A percentile compares a stretch with the other conserved stretches of the same genome.
phyloP scores from a whole-genome alignment of 2,888 invertebrate genomes.

The Trypoxylon attenuatum region DNA sequence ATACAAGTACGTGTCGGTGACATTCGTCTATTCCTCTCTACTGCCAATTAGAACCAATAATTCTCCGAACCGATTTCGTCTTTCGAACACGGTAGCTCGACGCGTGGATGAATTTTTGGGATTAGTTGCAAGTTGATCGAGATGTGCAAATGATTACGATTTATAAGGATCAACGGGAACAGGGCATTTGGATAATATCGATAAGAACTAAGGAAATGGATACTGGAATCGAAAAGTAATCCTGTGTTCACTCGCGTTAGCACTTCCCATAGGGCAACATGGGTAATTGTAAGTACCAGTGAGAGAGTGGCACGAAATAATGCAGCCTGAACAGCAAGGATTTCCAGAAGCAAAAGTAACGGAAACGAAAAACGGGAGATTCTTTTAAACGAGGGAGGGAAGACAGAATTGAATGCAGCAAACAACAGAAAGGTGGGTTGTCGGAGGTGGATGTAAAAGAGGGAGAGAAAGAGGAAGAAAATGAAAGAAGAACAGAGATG shows the following conservation, averaged over 20 bases:
- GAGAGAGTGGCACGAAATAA: slow-evolving; percentile 54
- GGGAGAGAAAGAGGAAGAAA: slow-evolving; percentile 27
- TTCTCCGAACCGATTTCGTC: too few species aligned
- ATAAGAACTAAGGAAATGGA: slow-evolving; percentile 32
- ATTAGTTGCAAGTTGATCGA: too few species aligned
- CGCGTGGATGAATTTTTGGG: too few species aligned
- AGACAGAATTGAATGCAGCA: not conserved
- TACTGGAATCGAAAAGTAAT: slow-evolving; percentile 39
- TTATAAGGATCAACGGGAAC: too few species aligned
- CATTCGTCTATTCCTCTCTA: too few species aligned
- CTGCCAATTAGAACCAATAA: too few species aligned
- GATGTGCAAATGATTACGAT: too few species aligned
- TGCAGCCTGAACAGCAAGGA: slow-evolving; percentile 63
- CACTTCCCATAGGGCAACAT: slow-evolving; percentile 59
- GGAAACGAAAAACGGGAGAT: slow-evolving; percentile 3
- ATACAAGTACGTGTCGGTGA: too few species aligned
- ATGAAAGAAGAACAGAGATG: slow-evolving; percentile 17
- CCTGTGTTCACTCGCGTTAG: slow-evolving; percentile 63
- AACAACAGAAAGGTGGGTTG: too few species aligned
- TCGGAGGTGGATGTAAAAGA: slow-evolving; percentile 18
- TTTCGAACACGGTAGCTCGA: too few species aligned
- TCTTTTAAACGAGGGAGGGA: not conserved
- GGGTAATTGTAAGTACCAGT: slow-evolving; percentile 51
- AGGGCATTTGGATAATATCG: slow-evolving; percentile 36
- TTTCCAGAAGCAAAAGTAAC: slow-evolving; percentile 20